Evolutionary conservation across 2,888 invertebrate species (phyloP).

Genomic region (Ormyrus thymus): DNA sequence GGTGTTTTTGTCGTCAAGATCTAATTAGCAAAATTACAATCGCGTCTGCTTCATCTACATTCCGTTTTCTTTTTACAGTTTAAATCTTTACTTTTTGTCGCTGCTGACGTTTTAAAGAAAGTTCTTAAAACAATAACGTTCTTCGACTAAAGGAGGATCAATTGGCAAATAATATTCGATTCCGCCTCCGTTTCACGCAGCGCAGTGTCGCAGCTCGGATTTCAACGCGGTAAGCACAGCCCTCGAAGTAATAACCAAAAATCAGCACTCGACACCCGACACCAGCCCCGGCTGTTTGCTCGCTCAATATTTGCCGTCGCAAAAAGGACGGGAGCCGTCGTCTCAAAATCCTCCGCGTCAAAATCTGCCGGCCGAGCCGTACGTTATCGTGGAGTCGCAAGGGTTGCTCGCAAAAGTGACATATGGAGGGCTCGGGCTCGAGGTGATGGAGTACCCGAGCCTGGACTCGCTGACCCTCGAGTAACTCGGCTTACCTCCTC

Average conservation of each 20-base stretch:
- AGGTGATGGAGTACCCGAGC: slow-evolving; percentile 32
- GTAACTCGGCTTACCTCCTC: slow-evolving; percentile 68
- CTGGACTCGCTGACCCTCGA: slow-evolving; percentile 66
- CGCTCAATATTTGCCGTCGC: slow-evolving; percentile 31
- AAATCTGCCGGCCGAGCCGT: not conserved
- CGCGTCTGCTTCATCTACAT: too few relatives aligned
- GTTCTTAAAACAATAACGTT: too few relatives aligned
- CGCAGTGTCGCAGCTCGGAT: slow-evolving; percentile 1
- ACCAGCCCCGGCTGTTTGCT: slow-evolving; percentile 30
- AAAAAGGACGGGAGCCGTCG: not conserved
- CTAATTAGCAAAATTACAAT: too few relatives aligned
- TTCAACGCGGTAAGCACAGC: slow-evolving; percentile 6
- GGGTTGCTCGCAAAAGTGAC: slow-evolving; percentile 34
- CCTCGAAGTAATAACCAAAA: slow-evolving; percentile 22
- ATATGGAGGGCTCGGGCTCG: slow-evolving; percentile 12
- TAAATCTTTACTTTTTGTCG: too few relatives aligned
- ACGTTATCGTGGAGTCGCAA: not conserved
- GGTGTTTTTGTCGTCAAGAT: too few relatives aligned
- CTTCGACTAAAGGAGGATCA: too few relatives aligned
- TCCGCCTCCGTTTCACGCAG: too few relatives aligned
- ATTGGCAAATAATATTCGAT: too few relatives aligned
- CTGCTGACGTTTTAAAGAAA: too few relatives aligned
- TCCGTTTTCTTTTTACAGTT: too few relatives aligned
- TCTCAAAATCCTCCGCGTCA: not conserved
- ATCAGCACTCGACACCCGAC: slow-evolving; percentile 23